Evolutionary conservation across 2,888 invertebrate genomes (phyloP).

Genomic region (Catocala sponsa): DNA sequence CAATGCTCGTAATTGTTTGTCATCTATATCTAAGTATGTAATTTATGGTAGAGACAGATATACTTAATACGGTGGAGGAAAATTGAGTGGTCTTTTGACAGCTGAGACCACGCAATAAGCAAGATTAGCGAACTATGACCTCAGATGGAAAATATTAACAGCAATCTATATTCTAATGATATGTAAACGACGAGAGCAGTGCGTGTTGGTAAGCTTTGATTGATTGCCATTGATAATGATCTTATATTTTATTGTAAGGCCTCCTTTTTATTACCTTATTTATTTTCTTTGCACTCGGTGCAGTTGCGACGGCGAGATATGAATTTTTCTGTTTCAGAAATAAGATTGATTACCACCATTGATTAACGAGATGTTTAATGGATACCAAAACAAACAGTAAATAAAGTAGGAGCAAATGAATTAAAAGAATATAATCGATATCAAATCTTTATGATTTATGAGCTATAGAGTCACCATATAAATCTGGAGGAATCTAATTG

Average conservation of each 20-base stretch:
- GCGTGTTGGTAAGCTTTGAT: conserved; percentile 12
- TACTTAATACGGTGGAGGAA: too few relatives aligned
- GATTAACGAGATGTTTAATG: background rate
- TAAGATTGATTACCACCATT: conserved; percentile 24
- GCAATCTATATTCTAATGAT: conserved; percentile 7
- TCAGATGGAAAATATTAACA: background rate
- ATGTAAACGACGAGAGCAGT: conserved; percentile 9
- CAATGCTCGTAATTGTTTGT: too few relatives aligned
- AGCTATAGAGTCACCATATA: too few relatives aligned
- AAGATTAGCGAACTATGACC: background rate
- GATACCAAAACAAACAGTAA: too few relatives aligned
- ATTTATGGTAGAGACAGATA: too few relatives aligned
- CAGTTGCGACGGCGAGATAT: conserved; percentile 51
- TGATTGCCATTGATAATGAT: background rate
- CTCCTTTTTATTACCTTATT: conserved; percentile 40
- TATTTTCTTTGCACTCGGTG: conserved; percentile 50
- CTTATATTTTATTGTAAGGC: background rate
- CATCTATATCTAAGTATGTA: too few relatives aligned
- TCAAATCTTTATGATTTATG: too few relatives aligned
- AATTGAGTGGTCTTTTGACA: conserved; percentile 7
- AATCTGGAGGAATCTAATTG: too few relatives aligned
- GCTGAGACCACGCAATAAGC: conserved; percentile 13
- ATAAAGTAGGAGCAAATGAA: too few relatives aligned
- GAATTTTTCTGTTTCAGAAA: conserved; percentile 55
- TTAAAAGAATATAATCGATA: too few relatives aligned